Base-by-base conservation (phyloP, 2,888 invertebrate species). In the Gortyna flavago region DNA sequence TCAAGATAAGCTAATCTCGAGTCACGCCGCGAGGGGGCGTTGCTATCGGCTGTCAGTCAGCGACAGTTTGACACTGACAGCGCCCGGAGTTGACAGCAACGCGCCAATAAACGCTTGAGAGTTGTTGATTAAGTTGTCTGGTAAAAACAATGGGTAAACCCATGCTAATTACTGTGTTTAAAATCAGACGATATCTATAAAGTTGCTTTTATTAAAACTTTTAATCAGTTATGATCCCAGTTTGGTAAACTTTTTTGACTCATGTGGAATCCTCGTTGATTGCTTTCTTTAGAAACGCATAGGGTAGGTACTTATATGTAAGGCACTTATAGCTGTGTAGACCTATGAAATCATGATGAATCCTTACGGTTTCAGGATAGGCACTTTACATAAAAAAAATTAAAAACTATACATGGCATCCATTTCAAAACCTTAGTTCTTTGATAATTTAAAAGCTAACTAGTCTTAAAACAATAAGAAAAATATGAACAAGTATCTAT, bases 1-100 rank as follows among this genome's bases (percentile, higher is more conserved):
- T 83, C 83, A 73, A 84, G 85, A 83, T 83, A 80, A 83, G 75
- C 44, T 79, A 57, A 75, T 75, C 74, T 77, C 32, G n/a, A 68
- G 57, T 76, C 62, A 51, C 65, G 73, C 57, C 74, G 72, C 79
- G 73, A 79, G 83, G 71, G 86, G 84, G 83, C 86, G 84, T 76
- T 72, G 35, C 76, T 83, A 70, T 78, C 75, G 54, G 48, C 75
- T 78, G 85, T 77, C 85, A 72, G 18, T 74, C 54, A 29, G 11
- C n/a, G 62, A 67, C 81, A 72, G 62, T 51, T 66, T 76, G 84
- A 78, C 81, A 78, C 59, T 18, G 85, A 72, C 77, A 81, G 72
- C 75, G 44, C 38, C 65, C 54, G 25, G 3, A 61, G 72, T 57
- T 69, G 72, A 76, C 79, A 77, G 85, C 44, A 16, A 48, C 41